Evolutionary conservation across 1,140 invertebrate species (phyloP).

Genomic region (Hyphantria cunea): DNA sequence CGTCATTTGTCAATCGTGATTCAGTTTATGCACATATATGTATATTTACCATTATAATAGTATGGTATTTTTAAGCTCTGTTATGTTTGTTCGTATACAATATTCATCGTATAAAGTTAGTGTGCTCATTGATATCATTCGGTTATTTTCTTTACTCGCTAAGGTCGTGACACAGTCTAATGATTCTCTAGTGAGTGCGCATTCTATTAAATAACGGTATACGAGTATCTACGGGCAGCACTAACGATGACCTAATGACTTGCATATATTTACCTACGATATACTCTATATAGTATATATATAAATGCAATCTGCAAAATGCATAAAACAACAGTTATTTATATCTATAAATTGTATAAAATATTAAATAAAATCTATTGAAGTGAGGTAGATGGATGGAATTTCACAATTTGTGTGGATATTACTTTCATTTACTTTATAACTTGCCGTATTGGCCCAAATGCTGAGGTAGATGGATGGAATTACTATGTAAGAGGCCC

Average conservation of each 20-base stretch:
- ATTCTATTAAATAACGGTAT: conserved; percentile 68
- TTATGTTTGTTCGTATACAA: conserved; percentile 78
- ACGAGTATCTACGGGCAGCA: conserved; percentile 66
- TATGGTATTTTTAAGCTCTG: conserved; percentile 77
- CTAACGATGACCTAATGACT: conserved; percentile 74
- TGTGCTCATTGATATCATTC: conserved; percentile 52
- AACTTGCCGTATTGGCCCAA: conserved; percentile 76
- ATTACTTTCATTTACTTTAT: conserved; percentile 61
- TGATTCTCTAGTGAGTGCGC: conserved; percentile 70
- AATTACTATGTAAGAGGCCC: conserved; percentile 79
- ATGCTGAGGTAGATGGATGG: conserved; percentile 83
- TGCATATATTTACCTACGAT: conserved; percentile 77
- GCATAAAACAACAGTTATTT: conserved; percentile 80
- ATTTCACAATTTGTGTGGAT: conserved; percentile 83
- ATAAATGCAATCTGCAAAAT: conserved; percentile 81
- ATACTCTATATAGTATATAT: conserved; percentile 79
- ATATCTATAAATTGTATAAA: conserved; percentile 82
- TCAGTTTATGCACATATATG: conserved; percentile 52
- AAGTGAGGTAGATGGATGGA: conserved; percentile 83
- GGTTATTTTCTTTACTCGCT: conserved; percentile 54
- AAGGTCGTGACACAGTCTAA: conserved; percentile 69
- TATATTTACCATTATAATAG: conserved; percentile 60
- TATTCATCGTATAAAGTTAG: conserved; percentile 60
- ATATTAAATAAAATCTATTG: conserved; percentile 82
- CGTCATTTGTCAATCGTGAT: conserved; percentile 37